phyloP scores from a whole-genome alignment of 2,113 vertebrate genomes.

The Dromaius novaehollandiae region DNA sequence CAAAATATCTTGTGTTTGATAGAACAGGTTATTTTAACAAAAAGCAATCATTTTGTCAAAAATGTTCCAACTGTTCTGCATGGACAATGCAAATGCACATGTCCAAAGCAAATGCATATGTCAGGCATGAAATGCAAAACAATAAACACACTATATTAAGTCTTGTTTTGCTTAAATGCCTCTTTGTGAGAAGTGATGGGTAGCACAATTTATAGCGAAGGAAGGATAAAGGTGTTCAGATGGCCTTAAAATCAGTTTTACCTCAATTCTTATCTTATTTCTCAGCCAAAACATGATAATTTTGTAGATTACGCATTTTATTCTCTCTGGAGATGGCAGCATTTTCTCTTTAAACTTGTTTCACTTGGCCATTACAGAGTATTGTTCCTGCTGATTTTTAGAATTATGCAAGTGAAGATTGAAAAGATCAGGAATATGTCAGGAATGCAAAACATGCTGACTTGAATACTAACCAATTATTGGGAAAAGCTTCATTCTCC shows the following conservation, averaged over 20 bases:
- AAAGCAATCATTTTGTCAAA: background rate
- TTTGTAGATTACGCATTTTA: background rate
- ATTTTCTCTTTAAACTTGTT: background rate
- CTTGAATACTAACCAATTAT: background rate
- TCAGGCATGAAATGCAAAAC: background rate
- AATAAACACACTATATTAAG: background rate
- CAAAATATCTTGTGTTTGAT: background rate
- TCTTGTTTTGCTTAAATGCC: background rate
- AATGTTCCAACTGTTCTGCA: background rate
- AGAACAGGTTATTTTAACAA: background rate
- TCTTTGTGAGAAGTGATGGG: background rate
- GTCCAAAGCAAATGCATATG: background rate
- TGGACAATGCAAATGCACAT: background rate
- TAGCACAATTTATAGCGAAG: background rate
- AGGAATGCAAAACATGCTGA: background rate
- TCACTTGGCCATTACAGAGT: background rate
- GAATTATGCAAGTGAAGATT: background rate
- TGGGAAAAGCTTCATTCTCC: background rate
- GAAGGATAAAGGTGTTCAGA: background rate
- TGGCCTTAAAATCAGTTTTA: background rate
- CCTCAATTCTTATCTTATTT: background rate
- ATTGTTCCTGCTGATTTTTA: background rate
- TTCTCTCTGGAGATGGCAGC: background rate
- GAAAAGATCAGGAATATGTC: background rate
- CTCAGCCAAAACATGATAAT: background rate